phyloP scores from a whole-genome alignment of 1,140 invertebrate species.

The Berghia stephanieae region DNA sequence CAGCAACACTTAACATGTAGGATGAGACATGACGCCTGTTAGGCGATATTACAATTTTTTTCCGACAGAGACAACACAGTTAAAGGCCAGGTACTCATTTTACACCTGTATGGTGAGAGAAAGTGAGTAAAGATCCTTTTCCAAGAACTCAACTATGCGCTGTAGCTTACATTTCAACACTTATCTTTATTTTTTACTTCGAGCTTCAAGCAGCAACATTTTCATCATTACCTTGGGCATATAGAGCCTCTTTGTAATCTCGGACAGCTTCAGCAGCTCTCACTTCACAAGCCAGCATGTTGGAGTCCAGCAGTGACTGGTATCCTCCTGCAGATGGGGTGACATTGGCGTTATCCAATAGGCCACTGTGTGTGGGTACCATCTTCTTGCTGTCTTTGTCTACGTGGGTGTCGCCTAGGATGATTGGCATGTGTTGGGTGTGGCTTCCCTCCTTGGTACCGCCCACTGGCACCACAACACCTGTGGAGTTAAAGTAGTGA shows the following conservation, averaged over 20 bases:
- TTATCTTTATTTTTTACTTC: too few species aligned
- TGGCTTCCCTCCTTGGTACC: slow-evolving; percentile 44
- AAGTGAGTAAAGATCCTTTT: too few species aligned
- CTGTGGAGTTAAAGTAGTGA: slow-evolving; percentile 33
- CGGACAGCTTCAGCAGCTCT: slow-evolving; percentile 47
- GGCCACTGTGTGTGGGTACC: slow-evolving; percentile 52
- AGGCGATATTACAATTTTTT: too few species aligned
- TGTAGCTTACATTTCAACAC: too few species aligned
- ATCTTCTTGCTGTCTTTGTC: slow-evolving; percentile 53
- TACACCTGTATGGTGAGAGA: too few species aligned
- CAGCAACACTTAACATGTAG: too few species aligned
- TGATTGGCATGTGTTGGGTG: slow-evolving; percentile 49
- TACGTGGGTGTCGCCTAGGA: slow-evolving; percentile 52
- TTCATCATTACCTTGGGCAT: slow-evolving; percentile 37
- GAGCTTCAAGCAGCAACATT: background rate
- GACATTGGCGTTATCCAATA: slow-evolving; percentile 38
- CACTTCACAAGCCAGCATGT: slow-evolving; percentile 56
- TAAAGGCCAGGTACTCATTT: too few species aligned
- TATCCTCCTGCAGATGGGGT: slow-evolving; percentile 58
- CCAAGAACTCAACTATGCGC: too few species aligned
- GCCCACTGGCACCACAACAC: slow-evolving; percentile 57
- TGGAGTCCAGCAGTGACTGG: slow-evolving; percentile 57
- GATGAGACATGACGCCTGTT: too few species aligned
- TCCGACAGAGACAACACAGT: too few species aligned
- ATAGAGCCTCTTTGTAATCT: slow-evolving; percentile 52